Evolutionary conservation across 2,888 invertebrate genomes (phyloP).

Genomic region (Ellobium chinense): DNA sequence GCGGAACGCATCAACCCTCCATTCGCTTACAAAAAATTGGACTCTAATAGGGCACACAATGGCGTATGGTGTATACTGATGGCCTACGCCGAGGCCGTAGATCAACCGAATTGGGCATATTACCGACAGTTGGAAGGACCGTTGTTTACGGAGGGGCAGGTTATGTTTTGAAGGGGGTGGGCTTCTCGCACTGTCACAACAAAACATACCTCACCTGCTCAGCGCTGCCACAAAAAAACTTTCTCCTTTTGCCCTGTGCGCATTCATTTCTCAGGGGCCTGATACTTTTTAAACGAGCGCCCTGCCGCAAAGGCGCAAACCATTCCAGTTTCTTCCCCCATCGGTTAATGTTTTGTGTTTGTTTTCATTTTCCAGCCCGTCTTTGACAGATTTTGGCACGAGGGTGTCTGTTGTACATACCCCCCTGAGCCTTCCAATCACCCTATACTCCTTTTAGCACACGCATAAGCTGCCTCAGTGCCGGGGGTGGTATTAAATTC

Average conservation of each 20-base stretch:
- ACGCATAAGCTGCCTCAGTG: neutral
- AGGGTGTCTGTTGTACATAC: constrained; percentile 13
- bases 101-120: neutral
- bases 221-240: neutral
- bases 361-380: constrained; percentile 16
- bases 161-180: constrained; percentile 14
- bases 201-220: constrained; percentile 4
- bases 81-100: neutral
- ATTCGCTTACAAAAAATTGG: no score
- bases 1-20: no score
- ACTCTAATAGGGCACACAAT: no score
- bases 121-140: neutral
- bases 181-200: constrained; percentile 18
- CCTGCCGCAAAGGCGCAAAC: neutral
- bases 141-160: neutral
- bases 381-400: constrained; percentile 22
- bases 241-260: neutral
- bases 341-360: constrained; percentile 34
- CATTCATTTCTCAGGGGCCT: neutral
- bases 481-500: constrained; percentile 19
- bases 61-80: no score
- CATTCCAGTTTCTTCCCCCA: neutral
- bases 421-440: neutral
- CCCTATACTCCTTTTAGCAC: neutral
- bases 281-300: constrained; percentile 19